Conservation (phyloP, 2,888 invertebrate species). For the Scotopteryx bipunctaria region DNA sequence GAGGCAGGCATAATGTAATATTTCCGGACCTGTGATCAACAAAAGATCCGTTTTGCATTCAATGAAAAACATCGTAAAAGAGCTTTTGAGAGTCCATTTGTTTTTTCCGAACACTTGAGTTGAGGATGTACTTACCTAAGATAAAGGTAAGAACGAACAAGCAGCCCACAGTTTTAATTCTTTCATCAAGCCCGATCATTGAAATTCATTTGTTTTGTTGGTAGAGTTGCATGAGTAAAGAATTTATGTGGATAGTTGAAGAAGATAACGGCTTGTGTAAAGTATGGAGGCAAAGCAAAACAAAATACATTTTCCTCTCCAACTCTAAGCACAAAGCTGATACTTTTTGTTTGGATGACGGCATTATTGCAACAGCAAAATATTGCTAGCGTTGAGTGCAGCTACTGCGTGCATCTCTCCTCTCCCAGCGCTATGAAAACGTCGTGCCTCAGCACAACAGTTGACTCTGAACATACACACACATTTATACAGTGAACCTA, state of each 20-base stretch:
- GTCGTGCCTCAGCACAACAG: constrained; percentile 73
- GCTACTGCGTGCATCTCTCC: constrained; percentile 52
- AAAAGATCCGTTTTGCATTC: constrained; percentile 68
- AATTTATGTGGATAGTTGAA: not conserved
- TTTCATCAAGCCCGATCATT: constrained; percentile 17
- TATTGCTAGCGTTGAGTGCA: constrained; percentile 65
- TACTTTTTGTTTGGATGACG: constrained; percentile 24
- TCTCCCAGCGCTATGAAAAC: constrained; percentile 66
- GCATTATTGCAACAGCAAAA: constrained; percentile 51
- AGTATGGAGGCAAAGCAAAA: constrained; percentile 18
- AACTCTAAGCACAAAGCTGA: constrained; percentile 16
- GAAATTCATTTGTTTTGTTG: constrained; percentile 11
- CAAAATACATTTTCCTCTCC: constrained; percentile 12
- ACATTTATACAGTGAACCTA: constrained; percentile 55
- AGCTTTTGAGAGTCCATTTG: constrained; percentile 64
- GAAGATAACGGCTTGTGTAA: constrained; percentile 5
- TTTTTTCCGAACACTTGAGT: constrained; percentile 50
- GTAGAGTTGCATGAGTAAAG: not conserved
- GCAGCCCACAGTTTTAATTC: constrained; percentile 11
- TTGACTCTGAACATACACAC: constrained; percentile 72
- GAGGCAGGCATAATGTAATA: constrained; percentile 41
- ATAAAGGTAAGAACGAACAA: constrained; percentile 8
- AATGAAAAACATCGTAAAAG: constrained; percentile 69
- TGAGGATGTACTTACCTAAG: constrained; percentile 13
- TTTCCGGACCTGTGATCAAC: constrained; percentile 66